Evolutionary conservation across 2,113 vertebrate species (phyloP).

Genomic region (Sceloporus tristichus): DNA sequence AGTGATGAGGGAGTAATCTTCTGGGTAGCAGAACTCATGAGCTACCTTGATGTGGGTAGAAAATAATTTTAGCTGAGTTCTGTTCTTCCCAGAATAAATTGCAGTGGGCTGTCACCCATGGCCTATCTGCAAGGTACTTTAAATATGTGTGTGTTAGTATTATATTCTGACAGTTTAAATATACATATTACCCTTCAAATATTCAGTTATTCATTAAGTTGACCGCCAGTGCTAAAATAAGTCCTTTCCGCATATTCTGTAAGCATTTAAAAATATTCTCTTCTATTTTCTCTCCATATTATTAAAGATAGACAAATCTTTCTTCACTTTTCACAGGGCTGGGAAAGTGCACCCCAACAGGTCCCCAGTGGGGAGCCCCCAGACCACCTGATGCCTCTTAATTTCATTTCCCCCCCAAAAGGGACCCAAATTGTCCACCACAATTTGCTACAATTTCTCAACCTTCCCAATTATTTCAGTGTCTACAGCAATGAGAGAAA

Average conservation of each 20-base stretch:
- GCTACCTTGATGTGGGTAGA: background rate
- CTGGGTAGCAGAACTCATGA: constrained; percentile 11
- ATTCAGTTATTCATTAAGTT: background rate
- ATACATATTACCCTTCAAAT: background rate
- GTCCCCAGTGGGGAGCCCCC: too few species aligned
- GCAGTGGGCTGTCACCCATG: too few species aligned
- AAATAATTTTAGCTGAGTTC: background rate
- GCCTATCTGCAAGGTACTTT: background rate
- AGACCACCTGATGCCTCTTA: too few species aligned
- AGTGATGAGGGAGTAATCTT: constrained; percentile 11
- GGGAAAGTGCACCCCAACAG: too few species aligned
- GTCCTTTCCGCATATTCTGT: background rate
- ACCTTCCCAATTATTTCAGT: too few species aligned
- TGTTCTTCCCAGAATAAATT: background rate
- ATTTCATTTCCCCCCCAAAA: too few species aligned
- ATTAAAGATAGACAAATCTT: too few species aligned
- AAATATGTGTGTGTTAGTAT: background rate
- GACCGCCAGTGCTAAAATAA: background rate
- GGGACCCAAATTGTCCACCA: too few species aligned
- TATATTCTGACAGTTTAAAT: background rate
- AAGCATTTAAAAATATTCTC: background rate
- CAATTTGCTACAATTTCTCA: too few species aligned
- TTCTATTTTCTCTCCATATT: background rate
- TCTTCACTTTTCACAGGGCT: too few species aligned
- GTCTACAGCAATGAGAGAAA: too few species aligned